Base-by-base conservation (phyloP, 1,140 invertebrate species). In the Saccostrea cuccullata region DNA sequence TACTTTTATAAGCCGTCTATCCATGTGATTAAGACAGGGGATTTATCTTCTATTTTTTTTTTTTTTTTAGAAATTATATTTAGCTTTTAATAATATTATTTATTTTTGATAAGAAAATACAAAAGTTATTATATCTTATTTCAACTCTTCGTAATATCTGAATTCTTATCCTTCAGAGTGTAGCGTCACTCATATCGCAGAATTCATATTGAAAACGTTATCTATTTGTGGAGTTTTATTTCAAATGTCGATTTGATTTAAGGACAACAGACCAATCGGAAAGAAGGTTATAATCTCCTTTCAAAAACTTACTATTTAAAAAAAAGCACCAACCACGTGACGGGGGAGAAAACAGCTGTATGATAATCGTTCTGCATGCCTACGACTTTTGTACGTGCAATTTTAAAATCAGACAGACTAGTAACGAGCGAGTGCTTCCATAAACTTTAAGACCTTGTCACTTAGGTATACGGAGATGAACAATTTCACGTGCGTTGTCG, bases 141-240 rank as follows among this genome's bases (percentile, higher is more conserved):
- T 47, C 2, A 47, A 47, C 40, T 47, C 40, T 47, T 47, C 40
- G 40, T 47, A 47, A 47, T 47, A 47, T 47, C 40, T 47, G n/a
- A n/a, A n/a, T n/a, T n/a, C n/a, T n/a, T 47, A 6, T 47, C 23
- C 23, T 73, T 73, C 13, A 36, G 23, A 26, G 26, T 13, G 26
- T 73, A 6, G 26, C 26, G 26, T 73, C 70, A 30, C 1, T 40
- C 30, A 36, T 36, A 36, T 36, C 30, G 13, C 30, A 30, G 26
- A 73, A 73, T 73, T 73, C 70, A 36, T n/a, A 73, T 30, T 73
- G 30, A 73, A 73, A 73, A 36, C 70, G 30, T 73, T 73, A 73
- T 73, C 70, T 30, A 30, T 26, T 73, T 73, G 70, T 73, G 70
- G 30, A 73, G 70, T 0, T 73, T 73, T 73, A 73, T 73, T 30